These are phyloP conservation scores for Potamilus streckersoni DNA, from an alignment of 1,140 invertebrate genomes.

Conservation along the genomic window DNA sequence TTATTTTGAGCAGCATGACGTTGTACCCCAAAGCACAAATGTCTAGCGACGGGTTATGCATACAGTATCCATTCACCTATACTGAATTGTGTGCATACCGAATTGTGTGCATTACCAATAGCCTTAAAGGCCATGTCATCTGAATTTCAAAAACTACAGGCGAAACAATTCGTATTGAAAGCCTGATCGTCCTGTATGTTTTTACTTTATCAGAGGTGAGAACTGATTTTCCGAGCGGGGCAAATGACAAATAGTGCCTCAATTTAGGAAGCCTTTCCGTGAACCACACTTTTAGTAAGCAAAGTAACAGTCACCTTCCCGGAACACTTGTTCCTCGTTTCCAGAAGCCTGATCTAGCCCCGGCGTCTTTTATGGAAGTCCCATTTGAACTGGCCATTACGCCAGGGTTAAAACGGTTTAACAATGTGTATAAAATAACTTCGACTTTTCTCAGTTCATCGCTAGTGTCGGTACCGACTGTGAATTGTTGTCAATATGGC, in stretches of 20 bases:
- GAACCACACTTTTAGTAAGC: neutral
- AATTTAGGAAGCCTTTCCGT: neutral
- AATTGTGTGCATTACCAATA: too few relatives aligned
- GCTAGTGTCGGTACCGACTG: too few relatives aligned
- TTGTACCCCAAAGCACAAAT: too few relatives aligned
- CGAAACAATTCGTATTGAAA: neutral
- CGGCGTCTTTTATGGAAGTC: constrained; percentile 31
- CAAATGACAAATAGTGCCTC: neutral
- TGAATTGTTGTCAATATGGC: too few relatives aligned
- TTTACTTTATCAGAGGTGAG: neutral
- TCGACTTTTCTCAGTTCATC: too few relatives aligned
- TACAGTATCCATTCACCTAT: too few relatives aligned
- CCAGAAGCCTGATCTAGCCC: constrained; percentile 49
- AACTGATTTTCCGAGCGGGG: neutral
- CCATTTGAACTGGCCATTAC: constrained; percentile 5
- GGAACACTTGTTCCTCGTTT: constrained; percentile 51
- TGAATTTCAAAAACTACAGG: neutral
- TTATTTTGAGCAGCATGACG: too few relatives aligned
- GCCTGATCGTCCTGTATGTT: neutral
- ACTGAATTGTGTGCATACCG: too few relatives aligned
- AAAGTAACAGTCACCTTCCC: constrained; percentile 39
- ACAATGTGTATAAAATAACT: too few relatives aligned
- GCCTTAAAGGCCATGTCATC: neutral
- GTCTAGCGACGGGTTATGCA: too few relatives aligned
- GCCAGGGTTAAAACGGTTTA: too few relatives aligned